Evolutionary conservation across 2,113 vertebrate species (phyloP).

Genomic region (Cavia porcellus): DNA sequence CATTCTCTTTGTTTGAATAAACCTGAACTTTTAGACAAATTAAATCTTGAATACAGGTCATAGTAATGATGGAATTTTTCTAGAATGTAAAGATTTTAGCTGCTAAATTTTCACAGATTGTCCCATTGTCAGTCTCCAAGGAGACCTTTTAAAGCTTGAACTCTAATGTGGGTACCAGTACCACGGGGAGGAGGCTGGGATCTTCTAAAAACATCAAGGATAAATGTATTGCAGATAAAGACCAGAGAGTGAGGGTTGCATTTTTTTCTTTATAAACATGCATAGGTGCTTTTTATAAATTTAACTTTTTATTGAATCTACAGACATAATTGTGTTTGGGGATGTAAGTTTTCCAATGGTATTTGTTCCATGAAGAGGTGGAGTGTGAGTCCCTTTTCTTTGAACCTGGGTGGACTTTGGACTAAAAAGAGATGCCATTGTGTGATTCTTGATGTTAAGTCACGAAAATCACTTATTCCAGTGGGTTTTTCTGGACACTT

Average conservation of each 20-base stretch:
- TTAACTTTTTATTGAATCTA: neutral
- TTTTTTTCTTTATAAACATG: neutral
- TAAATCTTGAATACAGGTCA: neutral
- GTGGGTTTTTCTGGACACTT: neutral
- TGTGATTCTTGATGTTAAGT: neutral
- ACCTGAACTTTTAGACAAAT: neutral
- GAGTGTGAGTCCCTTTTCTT: neutral
- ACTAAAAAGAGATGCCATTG: neutral
- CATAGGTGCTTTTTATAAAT: neutral
- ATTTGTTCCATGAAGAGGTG: neutral
- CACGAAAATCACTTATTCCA: neutral
- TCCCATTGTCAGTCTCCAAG: neutral
- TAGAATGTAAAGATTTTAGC: neutral
- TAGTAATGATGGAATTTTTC: neutral
- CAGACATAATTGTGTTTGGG: neutral
- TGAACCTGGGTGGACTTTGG: too few species aligned
- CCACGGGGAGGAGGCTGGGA: neutral
- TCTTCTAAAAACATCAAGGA: neutral
- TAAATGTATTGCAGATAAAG: neutral
- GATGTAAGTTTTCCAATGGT: neutral
- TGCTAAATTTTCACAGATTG: neutral
- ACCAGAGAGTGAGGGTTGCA: neutral
- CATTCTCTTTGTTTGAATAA: neutral
- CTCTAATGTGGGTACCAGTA: neutral
- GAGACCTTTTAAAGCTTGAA: neutral